A percentile compares a stretch with the other conserved stretches of the same genome.
These are phyloP conservation scores for Mormyrus proboscirostris DNA, from an alignment of 2,797 vertebrate genomes.

Conservation along the genomic window DNA sequence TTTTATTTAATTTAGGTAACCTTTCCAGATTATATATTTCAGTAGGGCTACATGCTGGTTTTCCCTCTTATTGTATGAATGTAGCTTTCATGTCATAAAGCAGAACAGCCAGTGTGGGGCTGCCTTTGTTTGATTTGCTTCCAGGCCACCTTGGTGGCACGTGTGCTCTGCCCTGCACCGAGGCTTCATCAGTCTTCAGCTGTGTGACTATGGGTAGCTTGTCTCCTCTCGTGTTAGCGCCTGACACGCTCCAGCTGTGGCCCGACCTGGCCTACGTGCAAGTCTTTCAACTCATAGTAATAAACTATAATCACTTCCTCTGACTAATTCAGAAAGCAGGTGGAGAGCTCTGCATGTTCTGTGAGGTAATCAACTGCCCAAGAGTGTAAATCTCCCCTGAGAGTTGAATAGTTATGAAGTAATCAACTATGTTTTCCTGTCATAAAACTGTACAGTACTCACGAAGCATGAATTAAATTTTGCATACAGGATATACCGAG, in stretches of 20 bases:
- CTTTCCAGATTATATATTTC: neutral
- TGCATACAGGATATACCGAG: neutral
- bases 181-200: neutral
- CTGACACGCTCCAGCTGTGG: neutral
- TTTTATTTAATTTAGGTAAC: neutral
- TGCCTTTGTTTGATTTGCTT: neutral
- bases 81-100: neutral
- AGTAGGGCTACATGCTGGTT: neutral
- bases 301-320: slow-evolving; percentile 13
- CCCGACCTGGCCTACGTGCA: neutral
- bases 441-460: neutral
- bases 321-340: slow-evolving; percentile 12
- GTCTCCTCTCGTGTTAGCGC: neutral
- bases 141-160: neutral
- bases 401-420: neutral
- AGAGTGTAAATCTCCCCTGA: neutral
- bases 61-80: neutral
- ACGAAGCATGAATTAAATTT: neutral
- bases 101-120: neutral
- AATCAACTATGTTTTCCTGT: slow-evolving; percentile 5
- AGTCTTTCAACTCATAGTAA: neutral
- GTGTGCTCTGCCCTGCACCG: neutral
- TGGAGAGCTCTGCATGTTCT: neutral
- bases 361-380: neutral
- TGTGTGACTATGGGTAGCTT: neutral